Conservation (phyloP, 2,888 invertebrate genomes). For the Noctua fimbriata region DNA sequence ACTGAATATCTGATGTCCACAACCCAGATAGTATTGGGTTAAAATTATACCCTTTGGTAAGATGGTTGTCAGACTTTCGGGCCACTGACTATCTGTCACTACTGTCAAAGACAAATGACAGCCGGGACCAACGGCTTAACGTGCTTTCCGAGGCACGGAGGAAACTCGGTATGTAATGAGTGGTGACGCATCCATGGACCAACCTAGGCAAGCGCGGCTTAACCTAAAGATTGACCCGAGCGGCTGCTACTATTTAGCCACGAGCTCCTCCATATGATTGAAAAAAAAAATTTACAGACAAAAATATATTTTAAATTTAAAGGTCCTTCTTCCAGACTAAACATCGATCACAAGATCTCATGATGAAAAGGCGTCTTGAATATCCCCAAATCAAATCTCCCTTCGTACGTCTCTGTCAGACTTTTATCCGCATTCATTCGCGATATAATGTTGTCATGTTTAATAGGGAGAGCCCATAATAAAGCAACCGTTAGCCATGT, state of each 20-base stretch:
- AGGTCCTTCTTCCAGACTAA: neutral
- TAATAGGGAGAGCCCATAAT: conserved; percentile 66
- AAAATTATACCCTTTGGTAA: no score
- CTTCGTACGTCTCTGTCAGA: conserved; percentile 43
- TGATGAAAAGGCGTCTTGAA: conserved; percentile 25
- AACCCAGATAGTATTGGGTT: no score
- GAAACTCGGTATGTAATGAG: neutral
- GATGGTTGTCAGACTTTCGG: neutral
- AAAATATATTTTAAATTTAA: neutral
- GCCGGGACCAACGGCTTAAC: neutral
- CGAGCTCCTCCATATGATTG: neutral
- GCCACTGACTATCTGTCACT: no score
- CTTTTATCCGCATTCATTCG: conserved; percentile 58
- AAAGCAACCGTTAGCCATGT: conserved; percentile 76
- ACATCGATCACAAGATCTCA: neutral
- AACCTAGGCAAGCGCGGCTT: neutral
- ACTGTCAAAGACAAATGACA: neutral
- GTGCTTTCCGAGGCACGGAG: neutral
- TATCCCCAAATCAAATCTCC: conserved; percentile 23
- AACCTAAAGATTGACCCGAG: neutral
- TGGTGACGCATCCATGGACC: neutral
- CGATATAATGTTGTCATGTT: conserved; percentile 65
- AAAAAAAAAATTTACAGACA: neutral
- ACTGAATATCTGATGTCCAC: neutral
- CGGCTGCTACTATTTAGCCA: neutral